Percentiles rank a stretch among this genome's conserved stretches.
Conservation (phyloP, 2,797 vertebrate genomes). For the Hydrocynus forskahlii region DNA sequence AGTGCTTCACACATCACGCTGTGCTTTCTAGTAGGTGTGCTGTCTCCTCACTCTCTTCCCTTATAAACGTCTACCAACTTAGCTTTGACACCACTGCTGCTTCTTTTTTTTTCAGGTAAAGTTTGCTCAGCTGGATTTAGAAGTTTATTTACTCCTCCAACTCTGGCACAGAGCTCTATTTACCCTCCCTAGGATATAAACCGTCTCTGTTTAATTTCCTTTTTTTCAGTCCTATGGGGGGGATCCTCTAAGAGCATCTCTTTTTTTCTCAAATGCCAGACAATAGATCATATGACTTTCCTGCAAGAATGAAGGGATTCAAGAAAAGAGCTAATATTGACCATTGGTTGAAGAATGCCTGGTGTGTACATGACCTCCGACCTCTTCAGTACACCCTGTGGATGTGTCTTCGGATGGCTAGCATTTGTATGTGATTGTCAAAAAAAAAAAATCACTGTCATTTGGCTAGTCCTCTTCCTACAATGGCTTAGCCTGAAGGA, state of each 20-base stretch:
- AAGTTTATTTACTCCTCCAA: conserved; percentile 47
- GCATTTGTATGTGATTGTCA: background rate
- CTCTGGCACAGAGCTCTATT: conserved; percentile 49
- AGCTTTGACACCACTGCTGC: conserved; percentile 48
- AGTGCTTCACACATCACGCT: conserved; percentile 22
- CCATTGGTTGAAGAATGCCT: conserved; percentile 54
- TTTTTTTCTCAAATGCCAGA: conserved; percentile 28
- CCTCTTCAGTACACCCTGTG: conserved; percentile 20
- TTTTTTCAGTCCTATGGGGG: conserved; percentile 43
- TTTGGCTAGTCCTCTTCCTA: too few species aligned
- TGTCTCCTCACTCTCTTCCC: background rate
- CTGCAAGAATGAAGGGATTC: conserved; percentile 63
- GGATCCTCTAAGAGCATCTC: conserved; percentile 50
- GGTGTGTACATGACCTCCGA: conserved; percentile 65
- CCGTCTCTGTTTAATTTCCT: conserved; percentile 31
- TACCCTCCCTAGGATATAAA: conserved; percentile 47
- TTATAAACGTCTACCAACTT: conserved; percentile 55
- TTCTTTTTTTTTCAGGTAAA: conserved; percentile 38
- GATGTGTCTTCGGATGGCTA: conserved; percentile 25
- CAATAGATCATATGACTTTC: conserved; percentile 53
- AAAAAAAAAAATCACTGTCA: background rate
- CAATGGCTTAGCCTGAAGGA: background rate
- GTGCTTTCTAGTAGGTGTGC: conserved; percentile 12
- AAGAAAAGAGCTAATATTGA: conserved; percentile 70
- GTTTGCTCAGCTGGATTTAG: conserved; percentile 57